A percentile compares a stretch with the other conserved stretches of the same genome.
Evolutionary conservation across 2,113 vertebrate genomes (phyloP).

Genomic region (Gopherus evgoodei): DNA sequence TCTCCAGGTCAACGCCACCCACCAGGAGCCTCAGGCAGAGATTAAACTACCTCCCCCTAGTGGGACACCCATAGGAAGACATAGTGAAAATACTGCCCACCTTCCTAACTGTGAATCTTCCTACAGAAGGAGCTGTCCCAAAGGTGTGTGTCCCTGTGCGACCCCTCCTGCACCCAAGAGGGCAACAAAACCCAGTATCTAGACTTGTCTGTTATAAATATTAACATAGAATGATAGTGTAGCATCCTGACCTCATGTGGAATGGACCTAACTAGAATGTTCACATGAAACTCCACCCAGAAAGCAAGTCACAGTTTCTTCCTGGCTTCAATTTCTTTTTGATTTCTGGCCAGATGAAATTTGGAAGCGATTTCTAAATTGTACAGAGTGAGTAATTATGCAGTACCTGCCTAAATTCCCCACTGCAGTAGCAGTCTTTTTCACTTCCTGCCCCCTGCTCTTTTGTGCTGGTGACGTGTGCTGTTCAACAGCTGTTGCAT

Average conservation of each 20-base stretch:
- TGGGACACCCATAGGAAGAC: background rate
- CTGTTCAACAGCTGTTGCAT: background rate
- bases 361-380: background rate
- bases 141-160: rapidly evolving
- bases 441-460: background rate
- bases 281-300: background rate
- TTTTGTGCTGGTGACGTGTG: background rate
- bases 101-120: background rate
- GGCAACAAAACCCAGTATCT: background rate
- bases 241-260: background rate
- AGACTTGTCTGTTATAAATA: background rate
- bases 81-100: rapidly evolving
- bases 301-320: background rate
- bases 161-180: background rate
- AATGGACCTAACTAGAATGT: background rate
- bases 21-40: background rate
- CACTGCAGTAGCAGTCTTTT: background rate
- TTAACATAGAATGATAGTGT: rapidly evolving
- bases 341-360: background rate
- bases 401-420: background rate
- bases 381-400: background rate
- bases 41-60: background rate
- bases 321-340: background rate
- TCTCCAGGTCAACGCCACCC: background rate
- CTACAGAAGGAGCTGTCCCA: background rate